Conservation (phyloP, 1,140 invertebrate genomes). For the Lordiphosa collinella region DNA sequence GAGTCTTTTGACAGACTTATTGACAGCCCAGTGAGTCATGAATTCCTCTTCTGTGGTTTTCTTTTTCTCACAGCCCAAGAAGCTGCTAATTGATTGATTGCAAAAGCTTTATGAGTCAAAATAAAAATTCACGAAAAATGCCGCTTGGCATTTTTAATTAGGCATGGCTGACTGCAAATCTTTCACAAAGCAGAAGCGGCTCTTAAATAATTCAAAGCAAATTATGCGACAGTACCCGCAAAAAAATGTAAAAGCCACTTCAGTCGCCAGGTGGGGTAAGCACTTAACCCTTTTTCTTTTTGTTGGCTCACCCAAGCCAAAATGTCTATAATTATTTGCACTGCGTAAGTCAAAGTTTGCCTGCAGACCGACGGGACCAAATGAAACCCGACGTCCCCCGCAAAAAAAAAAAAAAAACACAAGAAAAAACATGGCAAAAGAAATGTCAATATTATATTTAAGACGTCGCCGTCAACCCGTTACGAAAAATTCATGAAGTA, state of each 20-base stretch:
- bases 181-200: slow-evolving; percentile 21
- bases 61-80: slow-evolving; percentile 19
- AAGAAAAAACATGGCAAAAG: slow-evolving; percentile 47
- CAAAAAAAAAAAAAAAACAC: not conserved
- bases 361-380: slow-evolving; percentile 12
- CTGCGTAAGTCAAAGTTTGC: slow-evolving; percentile 72
- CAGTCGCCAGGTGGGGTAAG: slow-evolving; percentile 46
- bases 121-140: slow-evolving; percentile 29
- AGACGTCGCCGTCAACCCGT: slow-evolving; percentile 52
- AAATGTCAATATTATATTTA: slow-evolving; percentile 78
- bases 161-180: slow-evolving; percentile 45
- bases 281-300: slow-evolving; percentile 69
- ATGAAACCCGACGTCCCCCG: slow-evolving; percentile 29
- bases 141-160: slow-evolving; percentile 63
- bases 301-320: slow-evolving; percentile 14
- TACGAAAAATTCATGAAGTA: slow-evolving; percentile 66
- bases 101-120: slow-evolving; percentile 53
- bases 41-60: slow-evolving; percentile 37
- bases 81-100: slow-evolving; percentile 74
- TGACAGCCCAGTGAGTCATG: slow-evolving; percentile 53
- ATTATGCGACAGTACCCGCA: slow-evolving; percentile 72
- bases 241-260: slow-evolving; percentile 53
- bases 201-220: slow-evolving; percentile 75
- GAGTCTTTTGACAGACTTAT: slow-evolving; percentile 55
- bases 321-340: slow-evolving; percentile 75